These are phyloP conservation scores for Holacanthella duospinosa DNA, from an alignment of 2,888 invertebrate species.

Conservation along the genomic window DNA sequence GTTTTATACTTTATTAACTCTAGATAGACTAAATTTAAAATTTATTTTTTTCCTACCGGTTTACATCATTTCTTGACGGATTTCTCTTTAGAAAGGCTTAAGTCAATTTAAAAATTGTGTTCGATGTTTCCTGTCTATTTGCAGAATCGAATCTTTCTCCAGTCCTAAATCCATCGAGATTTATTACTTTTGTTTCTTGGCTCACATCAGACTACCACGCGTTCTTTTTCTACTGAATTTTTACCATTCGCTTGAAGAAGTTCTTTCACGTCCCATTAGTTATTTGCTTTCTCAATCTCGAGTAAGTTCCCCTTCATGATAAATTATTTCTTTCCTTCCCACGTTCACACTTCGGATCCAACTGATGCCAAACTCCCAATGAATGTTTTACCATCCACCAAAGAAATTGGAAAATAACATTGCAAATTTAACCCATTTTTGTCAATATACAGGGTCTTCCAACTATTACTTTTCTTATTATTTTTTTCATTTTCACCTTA, in stretches of 20 bases:
- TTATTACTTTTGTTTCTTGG: slow-evolving; percentile 5
- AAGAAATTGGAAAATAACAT: background rate
- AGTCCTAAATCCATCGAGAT: slow-evolving; percentile 2
- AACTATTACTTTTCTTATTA: background rate
- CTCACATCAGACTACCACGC: background rate
- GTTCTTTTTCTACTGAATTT: background rate
- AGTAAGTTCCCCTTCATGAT: background rate
- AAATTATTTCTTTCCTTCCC: background rate
- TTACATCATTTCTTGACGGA: no score
- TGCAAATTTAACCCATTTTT: no score
- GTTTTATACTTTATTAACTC: no score
- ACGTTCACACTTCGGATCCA: background rate
- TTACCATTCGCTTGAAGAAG: background rate
- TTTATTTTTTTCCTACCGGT: no score
- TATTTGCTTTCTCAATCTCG: slow-evolving; percentile 5
- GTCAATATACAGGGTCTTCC: background rate
- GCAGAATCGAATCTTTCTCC: no score
- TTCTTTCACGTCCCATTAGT: slow-evolving; percentile 6
- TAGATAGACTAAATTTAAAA: no score
- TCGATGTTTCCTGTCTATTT: no score
- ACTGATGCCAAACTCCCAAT: background rate
- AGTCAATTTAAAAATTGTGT: no score
- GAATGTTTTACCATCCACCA: background rate
- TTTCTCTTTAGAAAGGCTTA: no score
- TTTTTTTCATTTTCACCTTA: background rate